A percentile compares a stretch with the other conserved stretches of the same genome.
These are phyloP conservation scores for Alectura lathami DNA, from an alignment of 2,113 vertebrate species.

Conservation along the genomic window DNA sequence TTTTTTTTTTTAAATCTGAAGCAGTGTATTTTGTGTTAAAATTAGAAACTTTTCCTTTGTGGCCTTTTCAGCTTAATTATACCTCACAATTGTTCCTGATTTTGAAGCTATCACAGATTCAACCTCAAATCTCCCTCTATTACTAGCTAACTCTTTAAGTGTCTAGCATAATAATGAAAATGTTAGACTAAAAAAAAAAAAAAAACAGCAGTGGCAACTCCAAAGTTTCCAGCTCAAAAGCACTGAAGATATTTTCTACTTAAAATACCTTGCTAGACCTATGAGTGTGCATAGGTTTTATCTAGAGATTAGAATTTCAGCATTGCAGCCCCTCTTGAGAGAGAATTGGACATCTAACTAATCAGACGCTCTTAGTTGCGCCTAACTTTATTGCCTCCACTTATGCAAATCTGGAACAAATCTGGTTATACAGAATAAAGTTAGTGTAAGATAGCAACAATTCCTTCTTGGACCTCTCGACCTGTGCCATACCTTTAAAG, in stretches of 20 bases:
- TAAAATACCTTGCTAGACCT: background rate
- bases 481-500: background rate
- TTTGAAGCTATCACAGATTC: constrained; percentile 36
- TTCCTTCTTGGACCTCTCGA: accelerated
- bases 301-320: background rate
- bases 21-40: constrained; percentile 53
- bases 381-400: background rate
- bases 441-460: background rate
- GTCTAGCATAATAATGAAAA: constrained; percentile 32
- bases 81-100: constrained; percentile 58
- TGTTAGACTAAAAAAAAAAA: background rate
- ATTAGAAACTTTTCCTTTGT: constrained; percentile 54
- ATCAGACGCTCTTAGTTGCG: background rate
- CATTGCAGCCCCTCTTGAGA: background rate
- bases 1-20: background rate
- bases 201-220: background rate
- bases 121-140: constrained; percentile 43
- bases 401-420: background rate
- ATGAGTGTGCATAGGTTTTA: background rate
- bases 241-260: background rate
- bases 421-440: background rate
- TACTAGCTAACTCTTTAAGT: constrained; percentile 21
- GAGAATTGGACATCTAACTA: background rate
- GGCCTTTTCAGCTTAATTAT: constrained; percentile 69
- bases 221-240: background rate